Conservation (phyloP, 2,888 invertebrate genomes). For the Gymnoscelis rufifasciata region DNA sequence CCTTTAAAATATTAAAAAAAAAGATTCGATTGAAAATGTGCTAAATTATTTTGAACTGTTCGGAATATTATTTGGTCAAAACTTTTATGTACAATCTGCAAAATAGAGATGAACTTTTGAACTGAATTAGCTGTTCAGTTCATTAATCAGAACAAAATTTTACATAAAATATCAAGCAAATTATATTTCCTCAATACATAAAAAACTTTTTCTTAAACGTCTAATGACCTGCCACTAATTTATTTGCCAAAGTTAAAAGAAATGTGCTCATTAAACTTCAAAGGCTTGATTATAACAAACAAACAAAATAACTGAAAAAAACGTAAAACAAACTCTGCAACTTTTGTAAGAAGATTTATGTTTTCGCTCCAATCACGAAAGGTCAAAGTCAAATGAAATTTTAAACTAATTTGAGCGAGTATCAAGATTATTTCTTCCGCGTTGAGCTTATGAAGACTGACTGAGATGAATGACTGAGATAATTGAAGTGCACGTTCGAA, state of each 20-base stretch:
- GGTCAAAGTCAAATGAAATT: conserved; percentile 41
- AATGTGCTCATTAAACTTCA: conserved; percentile 26
- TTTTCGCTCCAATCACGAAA: conserved; percentile 29
- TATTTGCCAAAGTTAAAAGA: conserved; percentile 7
- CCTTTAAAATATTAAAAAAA: too few relatives aligned
- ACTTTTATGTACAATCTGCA: too few relatives aligned
- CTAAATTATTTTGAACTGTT: too few relatives aligned
- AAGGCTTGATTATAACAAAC: conserved; percentile 17
- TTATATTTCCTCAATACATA: background rate
- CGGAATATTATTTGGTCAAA: too few relatives aligned
- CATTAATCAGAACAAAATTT: too few relatives aligned
- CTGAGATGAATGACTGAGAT: conserved; percentile 64
- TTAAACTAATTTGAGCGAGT: conserved; percentile 41
- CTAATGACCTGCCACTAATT: too few relatives aligned
- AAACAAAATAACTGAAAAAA: conserved; percentile 24
- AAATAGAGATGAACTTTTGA: too few relatives aligned
- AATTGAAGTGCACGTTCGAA: conserved; percentile 57
- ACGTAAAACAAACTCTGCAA: conserved; percentile 21
- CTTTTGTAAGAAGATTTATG: conserved; percentile 40
- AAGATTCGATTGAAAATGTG: too few relatives aligned
- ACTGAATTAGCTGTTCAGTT: too few relatives aligned
- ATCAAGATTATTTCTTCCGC: conserved; percentile 49
- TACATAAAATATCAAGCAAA: too few relatives aligned
- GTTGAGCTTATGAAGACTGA: conserved; percentile 54
- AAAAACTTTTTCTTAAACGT: background rate